Percentiles rank a stretch among this genome's conserved stretches.
Conservation (phyloP, 2,797 vertebrate genomes). For the Sebastes ruberrimus region DNA sequence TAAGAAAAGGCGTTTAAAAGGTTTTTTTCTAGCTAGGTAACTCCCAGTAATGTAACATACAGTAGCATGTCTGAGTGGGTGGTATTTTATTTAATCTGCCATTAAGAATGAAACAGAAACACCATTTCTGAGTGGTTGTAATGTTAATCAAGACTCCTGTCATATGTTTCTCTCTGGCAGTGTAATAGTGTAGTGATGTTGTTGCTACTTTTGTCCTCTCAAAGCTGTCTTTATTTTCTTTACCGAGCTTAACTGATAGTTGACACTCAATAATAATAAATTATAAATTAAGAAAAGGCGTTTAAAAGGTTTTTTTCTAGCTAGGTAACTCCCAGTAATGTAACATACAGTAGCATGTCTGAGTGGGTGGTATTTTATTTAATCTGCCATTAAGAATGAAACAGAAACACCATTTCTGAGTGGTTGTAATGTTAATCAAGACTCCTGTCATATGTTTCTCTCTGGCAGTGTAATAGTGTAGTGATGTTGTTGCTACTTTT, state of each 20-base stretch:
- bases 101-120: not conserved
- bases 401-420: not conserved
- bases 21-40: not conserved
- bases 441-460: slow-evolving; percentile 31
- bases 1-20: slow-evolving; percentile 1
- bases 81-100: slow-evolving; percentile 1
- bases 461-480: slow-evolving; percentile 1
- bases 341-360: not conserved
- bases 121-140: slow-evolving; percentile 9
- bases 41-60: not conserved
- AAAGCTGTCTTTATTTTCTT: slow-evolving; percentile 12
- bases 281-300: slow-evolving; percentile 10
- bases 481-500: slow-evolving; percentile 22
- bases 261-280: not conserved
- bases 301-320: not conserved
- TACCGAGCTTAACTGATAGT: not conserved
- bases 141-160: not conserved
- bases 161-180: slow-evolving; percentile 31
- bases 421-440: not conserved
- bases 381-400: not conserved
- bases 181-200: not conserved
- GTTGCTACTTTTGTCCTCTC: slow-evolving; percentile 34
- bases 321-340: not conserved
- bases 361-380: slow-evolving; percentile 16
- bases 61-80: slow-evolving; percentile 8